Base-by-base conservation (phyloP, 2,797 vertebrate species). In the Loris lydekkerianus region DNA sequence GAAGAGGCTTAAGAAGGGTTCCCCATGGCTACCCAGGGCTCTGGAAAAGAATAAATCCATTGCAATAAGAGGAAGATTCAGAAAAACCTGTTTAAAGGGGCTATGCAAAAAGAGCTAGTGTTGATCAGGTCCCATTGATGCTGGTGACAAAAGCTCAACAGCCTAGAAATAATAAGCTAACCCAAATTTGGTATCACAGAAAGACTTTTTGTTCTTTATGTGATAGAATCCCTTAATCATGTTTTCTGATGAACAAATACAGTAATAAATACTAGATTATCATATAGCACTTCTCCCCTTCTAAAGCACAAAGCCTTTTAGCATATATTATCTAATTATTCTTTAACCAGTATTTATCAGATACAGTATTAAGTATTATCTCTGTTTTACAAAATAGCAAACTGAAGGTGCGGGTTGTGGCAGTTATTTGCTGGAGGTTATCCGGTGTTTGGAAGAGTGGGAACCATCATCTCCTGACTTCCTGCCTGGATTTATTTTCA, bases 401-500 rank as follows among this genome's bases (percentile, higher is more conserved):
- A 78, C n/a, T 13, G 0, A 7, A 85, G 21, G 27, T 63, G 58
- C 29, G 11, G 11, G 4, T 25, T 77, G 14, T 7, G 20, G n/a
- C 27, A 6, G 4, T 61, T 60, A 46, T 73, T 76, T 83, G 70
- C 92, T 83, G 0, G 29, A 34, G 17, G 14, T 84, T 86, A 60
- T 34, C 15, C 43, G 78, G 27, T 43, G 9, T 93, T 93, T 93
- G 81, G 21, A 75, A 85, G 61, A 92, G 40, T 25, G 70, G 63
- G 21, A 76, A 83, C 61, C 37, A 5, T 92, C 60, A 85, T 53
- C 53, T 69, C 49, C 43, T 90, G 29, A 81, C 86, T 93, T 89
- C 86, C 84, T 93, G 43, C 43, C 77, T 67, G n/a, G 17, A 83
- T 96, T 96, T 15, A 34, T 92, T 93, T 96, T 75, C 78, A 73